Evolutionary conservation across 1,140 invertebrate genomes (phyloP).

Genomic region (Teleogryllus occipitalis): DNA sequence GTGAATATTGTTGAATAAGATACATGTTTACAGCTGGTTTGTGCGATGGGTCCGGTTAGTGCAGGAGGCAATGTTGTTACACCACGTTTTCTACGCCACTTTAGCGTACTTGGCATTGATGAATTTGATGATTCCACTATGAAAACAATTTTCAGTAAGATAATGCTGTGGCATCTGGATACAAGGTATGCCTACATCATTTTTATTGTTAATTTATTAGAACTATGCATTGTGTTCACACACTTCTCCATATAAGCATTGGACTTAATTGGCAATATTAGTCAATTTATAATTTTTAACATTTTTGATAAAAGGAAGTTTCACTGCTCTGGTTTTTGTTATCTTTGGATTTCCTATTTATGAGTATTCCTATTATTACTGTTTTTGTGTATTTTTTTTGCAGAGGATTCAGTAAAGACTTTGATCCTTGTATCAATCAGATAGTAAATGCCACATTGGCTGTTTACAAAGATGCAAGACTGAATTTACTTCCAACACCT

Average conservation of each 20-base stretch:
- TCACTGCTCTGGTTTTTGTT: too few species aligned
- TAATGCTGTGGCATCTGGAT: constrained; percentile 91
- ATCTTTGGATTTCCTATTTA: too few species aligned
- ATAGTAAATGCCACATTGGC: constrained; percentile 77
- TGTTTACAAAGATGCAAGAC: constrained; percentile 76
- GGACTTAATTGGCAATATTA: too few species aligned
- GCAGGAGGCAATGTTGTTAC: constrained; percentile 78
- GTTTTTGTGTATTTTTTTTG: background rate
- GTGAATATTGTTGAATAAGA: background rate
- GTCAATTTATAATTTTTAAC: too few species aligned
- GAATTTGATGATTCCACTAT: constrained; percentile 83
- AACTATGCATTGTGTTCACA: too few species aligned
- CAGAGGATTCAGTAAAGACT: constrained; percentile 90
- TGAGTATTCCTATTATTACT: too few species aligned
- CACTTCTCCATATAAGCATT: too few species aligned
- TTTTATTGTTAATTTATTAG: too few species aligned
- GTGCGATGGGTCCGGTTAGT: constrained; percentile 78
- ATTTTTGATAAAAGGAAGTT: too few species aligned
- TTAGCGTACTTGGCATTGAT: constrained; percentile 81
- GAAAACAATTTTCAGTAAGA: constrained; percentile 79
- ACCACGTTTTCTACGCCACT: constrained; percentile 80
- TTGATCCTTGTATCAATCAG: constrained; percentile 86
- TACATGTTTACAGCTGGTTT: constrained; percentile 52
- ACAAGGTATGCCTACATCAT: constrained; percentile 48
- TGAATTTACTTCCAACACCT: constrained; percentile 79